Base-by-base conservation (phyloP, 2,113 vertebrate genomes). In the Ochotona princeps region DNA sequence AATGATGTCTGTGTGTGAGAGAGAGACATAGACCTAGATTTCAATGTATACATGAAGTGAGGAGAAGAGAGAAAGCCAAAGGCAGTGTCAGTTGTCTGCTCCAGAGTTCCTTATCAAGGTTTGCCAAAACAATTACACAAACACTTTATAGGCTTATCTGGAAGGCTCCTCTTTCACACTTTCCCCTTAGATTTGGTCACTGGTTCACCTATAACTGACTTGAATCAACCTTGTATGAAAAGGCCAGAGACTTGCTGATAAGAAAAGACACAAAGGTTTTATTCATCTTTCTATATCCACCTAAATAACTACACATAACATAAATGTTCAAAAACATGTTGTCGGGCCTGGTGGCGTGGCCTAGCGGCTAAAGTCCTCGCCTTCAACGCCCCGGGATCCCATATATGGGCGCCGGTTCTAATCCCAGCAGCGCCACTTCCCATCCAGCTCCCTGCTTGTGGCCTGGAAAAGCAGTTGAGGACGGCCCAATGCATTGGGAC, bases 281-380 rank as follows among this genome's bases (percentile, higher is more conserved):
- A 61, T 38, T 30, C 0, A 17, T 35, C 10, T 28, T 75, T 83
- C 57, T 69, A 61, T 80, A 54, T 32, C 65, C 66, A 49, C 28
- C 26, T 76, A 44, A 54, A 3, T 65, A 47, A 80, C 14, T 76
- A 49, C 49, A 60, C 81, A 79, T 35, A 83, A 86, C n/a, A 9
- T 61, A 89, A 83, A 85, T 85, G 84, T 92, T 65, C 82, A 89
- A 26, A 78, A 28, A 69, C 73, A 73, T 89, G 87, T 35, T 49
- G 81, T 81, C 23, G n/a, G n/a, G n/a, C n/a, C n/a, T n/a, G n/a
- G n/a, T n/a, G n/a, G n/a, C n/a, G n/a, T n/a, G n/a, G n/a, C n/a
- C n/a, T n/a, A n/a, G n/a, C n/a, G n/a, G n/a, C n/a, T n/a, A n/a
- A n/a, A n/a, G n/a, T n/a, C n/a, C n/a, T n/a, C n/a, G n/a, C n/a